Percentiles rank a stretch among this genome's conserved stretches.
Evolutionary conservation across 53 echinoderm and acorn worm genomes (phyloP).

Genomic region (Luidia sarsii): DNA sequence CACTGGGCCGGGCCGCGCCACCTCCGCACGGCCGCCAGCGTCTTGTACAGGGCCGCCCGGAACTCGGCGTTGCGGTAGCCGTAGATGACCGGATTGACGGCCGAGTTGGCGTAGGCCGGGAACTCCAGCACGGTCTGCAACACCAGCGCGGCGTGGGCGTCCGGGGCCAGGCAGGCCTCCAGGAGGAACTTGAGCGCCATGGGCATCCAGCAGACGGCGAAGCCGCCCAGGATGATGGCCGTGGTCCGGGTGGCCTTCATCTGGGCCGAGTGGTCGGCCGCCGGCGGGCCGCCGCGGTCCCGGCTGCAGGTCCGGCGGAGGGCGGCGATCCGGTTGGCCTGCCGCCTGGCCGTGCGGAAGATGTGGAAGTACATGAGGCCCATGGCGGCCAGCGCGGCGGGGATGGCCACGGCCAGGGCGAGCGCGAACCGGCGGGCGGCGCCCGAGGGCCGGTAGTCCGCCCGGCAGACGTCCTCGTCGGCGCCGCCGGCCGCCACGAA

Average conservation of each 20-base stretch:
- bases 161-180: conserved; percentile 13
- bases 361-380: conserved; percentile 56
- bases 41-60: conserved; percentile 24
- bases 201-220: conserved; percentile 67
- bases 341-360: conserved; percentile 53
- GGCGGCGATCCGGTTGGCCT: conserved; percentile 62
- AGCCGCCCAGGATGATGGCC: conserved; percentile 57
- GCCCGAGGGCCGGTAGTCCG: conserved; percentile 18
- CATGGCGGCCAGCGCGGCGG: conserved; percentile 24
- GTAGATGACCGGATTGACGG: conserved; percentile 67
- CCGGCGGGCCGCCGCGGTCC: background rate
- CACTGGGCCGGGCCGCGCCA: background rate
- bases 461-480: background rate
- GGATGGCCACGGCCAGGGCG: conserved; percentile 48
- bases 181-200: conserved; percentile 63
- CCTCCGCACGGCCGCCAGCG: conserved; percentile 15
- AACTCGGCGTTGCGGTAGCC: conserved; percentile 54
- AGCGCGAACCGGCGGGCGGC: conserved; percentile 32
- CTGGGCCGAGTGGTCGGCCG: conserved; percentile 35
- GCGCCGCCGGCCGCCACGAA: background rate
- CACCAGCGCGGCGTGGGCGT: conserved; percentile 24
- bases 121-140: conserved; percentile 60
- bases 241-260: conserved; percentile 71
- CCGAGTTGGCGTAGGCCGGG: conserved; percentile 59
- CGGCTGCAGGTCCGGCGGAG: conserved; percentile 16